phyloP scores from a whole-genome alignment of 1,140 invertebrate genomes.

The Zaprionus africanus region DNA sequence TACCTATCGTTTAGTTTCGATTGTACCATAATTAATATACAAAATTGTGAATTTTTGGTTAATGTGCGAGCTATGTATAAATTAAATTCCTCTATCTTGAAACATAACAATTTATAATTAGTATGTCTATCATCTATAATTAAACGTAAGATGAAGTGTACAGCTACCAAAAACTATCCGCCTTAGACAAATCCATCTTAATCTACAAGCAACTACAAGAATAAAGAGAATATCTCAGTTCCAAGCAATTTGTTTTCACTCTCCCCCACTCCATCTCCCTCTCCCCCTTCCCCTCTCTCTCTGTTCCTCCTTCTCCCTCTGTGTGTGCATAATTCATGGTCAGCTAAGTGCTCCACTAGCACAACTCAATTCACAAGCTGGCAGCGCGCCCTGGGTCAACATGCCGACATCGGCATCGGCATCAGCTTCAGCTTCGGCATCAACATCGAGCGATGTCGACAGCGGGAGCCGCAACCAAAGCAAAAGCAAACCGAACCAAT shows the following conservation, averaged over 20 bases:
- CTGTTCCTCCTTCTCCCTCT: not conserved
- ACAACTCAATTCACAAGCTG: constrained; percentile 65
- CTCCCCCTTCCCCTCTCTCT: not conserved
- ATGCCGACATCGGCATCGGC: constrained; percentile 14
- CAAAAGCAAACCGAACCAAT: constrained; percentile 59
- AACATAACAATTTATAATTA: too few species aligned
- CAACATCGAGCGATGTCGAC: constrained; percentile 15
- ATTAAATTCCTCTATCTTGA: too few species aligned
- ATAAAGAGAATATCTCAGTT: not conserved
- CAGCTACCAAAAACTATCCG: not conserved
- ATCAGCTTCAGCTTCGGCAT: constrained; percentile 8
- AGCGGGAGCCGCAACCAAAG: constrained; percentile 44
- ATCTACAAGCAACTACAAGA: not conserved
- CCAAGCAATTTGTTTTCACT: not conserved
- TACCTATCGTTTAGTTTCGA: too few species aligned
- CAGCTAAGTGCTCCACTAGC: constrained; percentile 22
- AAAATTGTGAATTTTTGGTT: not conserved
- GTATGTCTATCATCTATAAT: too few species aligned
- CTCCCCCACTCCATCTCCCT: not conserved
- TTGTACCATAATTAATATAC: too few species aligned
- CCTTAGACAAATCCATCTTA: not conserved
- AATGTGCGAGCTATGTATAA: too few species aligned
- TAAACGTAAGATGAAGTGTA: not conserved
- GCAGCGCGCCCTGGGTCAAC: constrained; percentile 63
- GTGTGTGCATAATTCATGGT: constrained; percentile 25